Evolutionary conservation across 2,797 vertebrate genomes (phyloP).

Genomic region (Chelon labrosus): DNA sequence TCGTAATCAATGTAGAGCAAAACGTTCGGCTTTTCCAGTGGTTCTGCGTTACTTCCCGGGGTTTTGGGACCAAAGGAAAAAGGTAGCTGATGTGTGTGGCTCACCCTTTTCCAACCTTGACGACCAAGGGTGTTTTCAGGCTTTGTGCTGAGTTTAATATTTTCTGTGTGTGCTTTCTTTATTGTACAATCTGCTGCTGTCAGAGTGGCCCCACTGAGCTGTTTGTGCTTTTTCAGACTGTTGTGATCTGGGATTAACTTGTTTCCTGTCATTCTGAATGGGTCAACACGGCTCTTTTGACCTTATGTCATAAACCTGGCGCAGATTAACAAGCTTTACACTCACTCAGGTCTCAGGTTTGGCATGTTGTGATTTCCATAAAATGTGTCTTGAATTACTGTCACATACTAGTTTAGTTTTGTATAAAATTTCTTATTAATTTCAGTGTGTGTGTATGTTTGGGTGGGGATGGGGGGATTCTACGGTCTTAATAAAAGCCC

Average conservation of each 20-base stretch:
- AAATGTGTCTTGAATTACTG: not conserved
- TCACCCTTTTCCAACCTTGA: conserved; percentile 6
- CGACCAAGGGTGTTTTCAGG: conserved; percentile 29
- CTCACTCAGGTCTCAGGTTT: not conserved
- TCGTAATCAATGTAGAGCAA: conserved; percentile 42
- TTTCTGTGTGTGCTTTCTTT: conserved; percentile 16
- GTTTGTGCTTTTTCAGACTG: conserved; percentile 10
- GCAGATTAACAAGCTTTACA: not conserved
- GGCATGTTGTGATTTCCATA: not conserved
- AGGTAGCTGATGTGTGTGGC: conserved; percentile 51
- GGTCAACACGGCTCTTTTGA: no score
- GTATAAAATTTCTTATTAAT: no score
- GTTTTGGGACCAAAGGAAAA: conserved; percentile 34
- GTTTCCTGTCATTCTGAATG: conserved; percentile 20
- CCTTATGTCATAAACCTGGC: not conserved
- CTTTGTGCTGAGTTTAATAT: conserved; percentile 34
- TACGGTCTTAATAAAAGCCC: no score
- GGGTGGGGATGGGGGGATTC: no score
- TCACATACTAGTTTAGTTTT: not conserved
- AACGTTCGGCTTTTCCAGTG: conserved; percentile 31
- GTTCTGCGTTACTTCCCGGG: conserved; percentile 21
- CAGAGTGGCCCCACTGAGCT: conserved; percentile 5
- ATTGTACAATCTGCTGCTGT: conserved; percentile 18
- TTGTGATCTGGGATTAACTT: conserved; percentile 6
- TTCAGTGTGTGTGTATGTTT: no score